These are phyloP conservation scores for Baccha elongata DNA, from an alignment of 2,888 invertebrate species.

Conservation along the genomic window DNA sequence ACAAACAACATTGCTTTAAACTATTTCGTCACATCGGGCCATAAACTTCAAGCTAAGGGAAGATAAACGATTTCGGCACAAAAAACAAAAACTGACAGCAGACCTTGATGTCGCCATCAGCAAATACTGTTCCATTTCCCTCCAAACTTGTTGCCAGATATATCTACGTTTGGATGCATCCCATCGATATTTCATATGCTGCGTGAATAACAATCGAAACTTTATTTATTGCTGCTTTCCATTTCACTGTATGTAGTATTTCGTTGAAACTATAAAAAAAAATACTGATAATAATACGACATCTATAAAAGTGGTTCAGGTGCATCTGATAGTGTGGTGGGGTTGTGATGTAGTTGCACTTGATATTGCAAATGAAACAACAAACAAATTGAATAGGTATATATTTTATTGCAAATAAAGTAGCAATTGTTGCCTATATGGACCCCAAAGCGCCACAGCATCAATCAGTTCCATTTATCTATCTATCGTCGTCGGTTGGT, in stretches of 20 bases:
- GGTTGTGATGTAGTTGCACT: conserved; percentile 66
- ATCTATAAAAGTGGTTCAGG: conserved; percentile 43
- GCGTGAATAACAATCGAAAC: conserved; percentile 37
- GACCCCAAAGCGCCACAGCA: conserved; percentile 56
- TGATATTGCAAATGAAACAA: conserved; percentile 62
- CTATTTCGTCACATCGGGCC: neutral
- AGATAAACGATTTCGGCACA: neutral
- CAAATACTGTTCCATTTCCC: conserved; percentile 51
- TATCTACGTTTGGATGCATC: neutral
- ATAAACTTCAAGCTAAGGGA: neutral
- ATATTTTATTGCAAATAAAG: conserved; percentile 64
- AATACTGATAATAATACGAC: conserved; percentile 32
- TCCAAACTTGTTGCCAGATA: conserved; percentile 40
- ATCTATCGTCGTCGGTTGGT: conserved; percentile 72
- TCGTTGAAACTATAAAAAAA: conserved; percentile 44
- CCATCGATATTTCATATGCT: conserved; percentile 15
- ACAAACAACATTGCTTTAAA: neutral
- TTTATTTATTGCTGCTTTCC: conserved; percentile 27
- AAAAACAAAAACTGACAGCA: conserved; percentile 30
- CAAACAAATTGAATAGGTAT: conserved; percentile 25
- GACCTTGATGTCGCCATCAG: conserved; percentile 51
- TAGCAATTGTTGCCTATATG: conserved; percentile 70
- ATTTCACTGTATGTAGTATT: conserved; percentile 36
- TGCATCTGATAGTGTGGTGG: conserved; percentile 26
- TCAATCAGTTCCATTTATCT: conserved; percentile 70